Base-by-base conservation (phyloP, 2,888 invertebrate genomes). In the Cartodere bifasciata region DNA sequence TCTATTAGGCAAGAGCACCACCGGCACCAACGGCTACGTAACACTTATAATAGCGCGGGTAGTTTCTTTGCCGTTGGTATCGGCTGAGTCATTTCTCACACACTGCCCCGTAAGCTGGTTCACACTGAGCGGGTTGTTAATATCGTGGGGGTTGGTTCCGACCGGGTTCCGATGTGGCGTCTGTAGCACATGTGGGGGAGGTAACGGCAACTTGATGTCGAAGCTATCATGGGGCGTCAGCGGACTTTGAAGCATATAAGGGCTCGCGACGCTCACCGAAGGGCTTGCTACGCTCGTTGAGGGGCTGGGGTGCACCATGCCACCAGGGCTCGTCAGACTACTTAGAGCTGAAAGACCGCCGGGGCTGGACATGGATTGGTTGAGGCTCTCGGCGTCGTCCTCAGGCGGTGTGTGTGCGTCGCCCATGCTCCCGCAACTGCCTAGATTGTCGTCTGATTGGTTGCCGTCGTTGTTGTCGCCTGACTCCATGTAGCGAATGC, bases 401-500 rank as follows among this genome's bases (percentile, higher is more conserved):
- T 79, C 79, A 35, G 74, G 74, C 1, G 74, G 56, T 47, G 62
- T 78, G 68, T 48, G 72, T 61, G 68, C 76, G 57, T 84, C 75
- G 44, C 77, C 70, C 55, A 79, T 75, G 64, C 86, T 79, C 54
- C 81, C 77, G 53, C 83, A 79, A 53, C 86, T 78, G 48, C 80
- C 83, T 45, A 82, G 61, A 52, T 81, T 78, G 49, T 78, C 79
- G 56, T 79, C 78, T 39, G 72, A 73, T 51, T 72, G 73, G 47
- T 70, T 70, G 38, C 68, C 69, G 43, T 65, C 67, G 45, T 68
- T 70, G 42, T 68, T 69, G 50, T 73, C 77, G 42, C 67, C 67
- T 47, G 82, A 78, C 68, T 88, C 90, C 81, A 88, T 82, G 69
- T 91, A 91, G 48, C 91, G 83, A 56, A 91, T 85, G 72, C 91